phyloP scores from a whole-genome alignment of 2,888 invertebrate genomes.

The Brachycybe producta region DNA sequence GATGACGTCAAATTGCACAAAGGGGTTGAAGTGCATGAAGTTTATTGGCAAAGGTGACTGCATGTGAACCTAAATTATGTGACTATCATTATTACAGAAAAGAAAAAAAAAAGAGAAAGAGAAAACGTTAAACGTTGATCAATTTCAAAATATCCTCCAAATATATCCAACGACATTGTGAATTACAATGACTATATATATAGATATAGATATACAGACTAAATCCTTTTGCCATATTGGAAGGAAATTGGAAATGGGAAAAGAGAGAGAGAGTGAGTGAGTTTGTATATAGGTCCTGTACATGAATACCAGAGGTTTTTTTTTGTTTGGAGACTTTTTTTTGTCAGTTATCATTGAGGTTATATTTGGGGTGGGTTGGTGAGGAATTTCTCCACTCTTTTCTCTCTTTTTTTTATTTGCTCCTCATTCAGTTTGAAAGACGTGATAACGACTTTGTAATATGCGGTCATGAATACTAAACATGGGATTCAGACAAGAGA shows the following conservation, averaged over 20 bases:
- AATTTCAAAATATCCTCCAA: neutral
- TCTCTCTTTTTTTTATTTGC: neutral
- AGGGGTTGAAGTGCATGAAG: too few species aligned
- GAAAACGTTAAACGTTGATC: slow-evolving; percentile 4
- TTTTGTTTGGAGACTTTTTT: too few species aligned
- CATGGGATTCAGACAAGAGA: neutral
- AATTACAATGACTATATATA: slow-evolving; percentile 8
- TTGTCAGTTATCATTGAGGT: too few species aligned
- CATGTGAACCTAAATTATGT: too few species aligned
- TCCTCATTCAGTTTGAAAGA: slow-evolving; percentile 8
- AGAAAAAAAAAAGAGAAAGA: too few species aligned
- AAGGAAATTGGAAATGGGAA: slow-evolving; percentile 11
- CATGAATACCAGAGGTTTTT: neutral
- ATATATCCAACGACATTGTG: slow-evolving; percentile 3
- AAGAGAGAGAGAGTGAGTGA: too few species aligned
- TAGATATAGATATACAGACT: too few species aligned
- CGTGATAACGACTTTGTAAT: slow-evolving; percentile 12
- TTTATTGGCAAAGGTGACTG: too few species aligned
- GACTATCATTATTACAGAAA: too few species aligned
- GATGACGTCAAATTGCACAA: too few species aligned
- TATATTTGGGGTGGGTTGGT: too few species aligned
- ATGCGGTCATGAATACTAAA: slow-evolving; percentile 12
- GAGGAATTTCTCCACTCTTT: neutral
- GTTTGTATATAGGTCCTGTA: neutral
- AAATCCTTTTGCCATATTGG: slow-evolving; percentile 7